phyloP scores from a whole-genome alignment of 2,797 vertebrate species.

The Coreius guichenoti region DNA sequence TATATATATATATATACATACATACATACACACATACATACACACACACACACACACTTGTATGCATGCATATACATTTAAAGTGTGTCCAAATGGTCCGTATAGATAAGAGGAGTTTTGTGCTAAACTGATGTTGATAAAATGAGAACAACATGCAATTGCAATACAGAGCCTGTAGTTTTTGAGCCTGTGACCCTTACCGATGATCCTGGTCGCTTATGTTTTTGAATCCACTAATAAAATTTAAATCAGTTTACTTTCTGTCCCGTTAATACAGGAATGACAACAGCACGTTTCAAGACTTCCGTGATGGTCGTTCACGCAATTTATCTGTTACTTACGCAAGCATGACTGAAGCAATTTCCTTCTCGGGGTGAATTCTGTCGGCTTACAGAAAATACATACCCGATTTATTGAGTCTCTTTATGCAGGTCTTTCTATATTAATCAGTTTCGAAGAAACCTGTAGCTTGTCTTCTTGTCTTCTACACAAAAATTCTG shows the following conservation, averaged over 20 bases:
- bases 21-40: no score
- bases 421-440: not conserved
- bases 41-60: no score
- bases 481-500: not conserved
- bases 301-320: conserved; percentile 31
- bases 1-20: no score
- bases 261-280: not conserved
- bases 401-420: not conserved
- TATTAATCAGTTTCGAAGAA: not conserved
- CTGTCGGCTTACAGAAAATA: not conserved
- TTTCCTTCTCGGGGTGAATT: not conserved
- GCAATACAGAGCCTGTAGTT: not conserved
- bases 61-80: not conserved
- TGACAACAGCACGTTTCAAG: conserved; percentile 1
- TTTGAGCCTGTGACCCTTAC: not conserved
- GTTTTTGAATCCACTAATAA: not conserved
- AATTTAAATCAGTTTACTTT: not conserved
- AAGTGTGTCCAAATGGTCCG: not conserved
- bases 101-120: not conserved
- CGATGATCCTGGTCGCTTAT: not conserved
- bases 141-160: not conserved
- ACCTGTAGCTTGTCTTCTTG: not conserved
- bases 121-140: not conserved
- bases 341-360: conserved; percentile 17
- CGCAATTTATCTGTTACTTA: not conserved